Evolutionary conservation across 2,113 vertebrate genomes (phyloP).

Genomic region (Chamaetylas fuelleborni): DNA sequence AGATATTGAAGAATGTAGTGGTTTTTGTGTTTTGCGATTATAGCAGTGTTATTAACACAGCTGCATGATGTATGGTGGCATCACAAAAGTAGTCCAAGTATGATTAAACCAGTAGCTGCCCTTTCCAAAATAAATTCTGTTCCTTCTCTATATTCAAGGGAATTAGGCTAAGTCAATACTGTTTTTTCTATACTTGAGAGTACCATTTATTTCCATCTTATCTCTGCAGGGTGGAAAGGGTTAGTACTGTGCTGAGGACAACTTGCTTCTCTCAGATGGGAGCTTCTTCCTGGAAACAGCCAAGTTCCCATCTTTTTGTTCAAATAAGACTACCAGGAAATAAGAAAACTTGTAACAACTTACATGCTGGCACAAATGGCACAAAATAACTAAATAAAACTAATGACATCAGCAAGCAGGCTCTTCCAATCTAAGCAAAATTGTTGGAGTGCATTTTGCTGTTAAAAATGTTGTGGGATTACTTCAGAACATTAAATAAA

Average conservation of each 20-base stretch:
- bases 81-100: not conserved
- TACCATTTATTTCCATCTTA: not conserved
- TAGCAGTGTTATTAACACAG: not conserved
- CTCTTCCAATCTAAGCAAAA: constrained; percentile 18
- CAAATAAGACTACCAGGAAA: not conserved
- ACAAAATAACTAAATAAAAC: not conserved
- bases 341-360: not conserved
- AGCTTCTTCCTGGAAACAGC: not conserved
- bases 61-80: not conserved
- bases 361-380: not conserved
- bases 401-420: not conserved
- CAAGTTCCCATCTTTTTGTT: not conserved
- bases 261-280: not conserved
- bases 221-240: not conserved
- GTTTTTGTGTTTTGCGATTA: not conserved
- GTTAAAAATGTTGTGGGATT: not conserved
- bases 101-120: not conserved
- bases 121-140: constrained; percentile 27
- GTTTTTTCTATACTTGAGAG: not conserved
- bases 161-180: not conserved
- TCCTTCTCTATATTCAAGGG: not conserved
- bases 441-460: not conserved
- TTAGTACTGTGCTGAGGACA: not conserved
- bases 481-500: constrained; percentile 21
- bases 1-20: not conserved